Evolutionary conservation across 2,888 invertebrate genomes (phyloP).

Genomic region (Drosophila buzzatii): DNA sequence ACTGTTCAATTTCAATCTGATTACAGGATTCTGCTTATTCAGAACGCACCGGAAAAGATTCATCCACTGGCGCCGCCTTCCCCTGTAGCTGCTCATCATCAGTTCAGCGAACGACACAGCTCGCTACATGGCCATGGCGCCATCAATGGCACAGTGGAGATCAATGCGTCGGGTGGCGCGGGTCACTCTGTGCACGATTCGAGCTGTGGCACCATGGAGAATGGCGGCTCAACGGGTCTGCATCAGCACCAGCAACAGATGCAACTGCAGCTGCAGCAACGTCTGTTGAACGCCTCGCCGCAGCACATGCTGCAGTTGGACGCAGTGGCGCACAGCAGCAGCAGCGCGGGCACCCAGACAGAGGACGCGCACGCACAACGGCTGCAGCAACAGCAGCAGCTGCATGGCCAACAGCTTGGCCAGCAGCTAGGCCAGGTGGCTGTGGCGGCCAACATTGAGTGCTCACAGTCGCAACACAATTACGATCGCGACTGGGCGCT

Average conservation of each 20-base stretch:
- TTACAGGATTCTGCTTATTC: constrained; percentile 94
- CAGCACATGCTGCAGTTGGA: constrained; percentile 76
- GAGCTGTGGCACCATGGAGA: constrained; percentile 38
- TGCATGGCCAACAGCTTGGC: constrained; percentile 51
- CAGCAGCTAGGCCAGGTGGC: constrained; percentile 80
- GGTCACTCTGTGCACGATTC: constrained; percentile 46
- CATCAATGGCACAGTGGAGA: constrained; percentile 64
- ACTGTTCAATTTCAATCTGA: neutral
- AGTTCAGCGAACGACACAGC: constrained; percentile 58
- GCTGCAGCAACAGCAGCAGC: constrained; percentile 58
- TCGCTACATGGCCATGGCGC: constrained; percentile 51
- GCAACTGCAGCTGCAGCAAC: constrained; percentile 63
- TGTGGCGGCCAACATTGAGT: constrained; percentile 89
- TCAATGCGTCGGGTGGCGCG: constrained; percentile 48
- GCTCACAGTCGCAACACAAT: constrained; percentile 85
- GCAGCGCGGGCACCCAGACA: constrained; percentile 70
- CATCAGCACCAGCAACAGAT: constrained; percentile 57
- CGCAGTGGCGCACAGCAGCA: constrained; percentile 70
- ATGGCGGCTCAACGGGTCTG: constrained; percentile 38
- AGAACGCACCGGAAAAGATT: constrained; percentile 94
- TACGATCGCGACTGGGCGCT: constrained; percentile 85
- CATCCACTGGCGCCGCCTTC: constrained; percentile 88
- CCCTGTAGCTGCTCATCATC: constrained; percentile 85
- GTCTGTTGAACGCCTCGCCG: constrained; percentile 66
- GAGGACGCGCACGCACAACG: constrained; percentile 77